A percentile compares a stretch with the other conserved stretches of the same genome.
phyloP scores from a whole-genome alignment of 2,113 vertebrate species.

The Odontesthes bonariensis region DNA sequence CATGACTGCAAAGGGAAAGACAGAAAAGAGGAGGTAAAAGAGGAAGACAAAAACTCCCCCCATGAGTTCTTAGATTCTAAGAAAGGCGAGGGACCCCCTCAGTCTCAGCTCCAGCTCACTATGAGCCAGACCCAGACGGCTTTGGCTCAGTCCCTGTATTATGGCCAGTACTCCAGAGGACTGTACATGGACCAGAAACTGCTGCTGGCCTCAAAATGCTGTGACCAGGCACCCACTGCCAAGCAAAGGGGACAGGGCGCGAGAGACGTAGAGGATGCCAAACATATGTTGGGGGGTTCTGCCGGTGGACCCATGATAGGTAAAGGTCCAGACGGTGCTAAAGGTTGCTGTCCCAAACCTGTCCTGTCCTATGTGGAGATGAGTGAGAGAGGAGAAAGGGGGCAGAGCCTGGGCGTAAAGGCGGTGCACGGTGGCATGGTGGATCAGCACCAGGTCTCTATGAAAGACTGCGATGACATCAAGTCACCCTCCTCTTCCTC shows the following conservation, averaged over 20 bases:
- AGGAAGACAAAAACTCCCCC: constrained; percentile 89
- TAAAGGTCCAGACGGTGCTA: constrained; percentile 89
- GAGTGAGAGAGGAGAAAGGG: constrained; percentile 85
- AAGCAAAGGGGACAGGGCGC: constrained; percentile 90
- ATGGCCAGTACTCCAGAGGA: constrained; percentile 97
- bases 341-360: constrained; percentile 89
- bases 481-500: constrained; percentile 84
- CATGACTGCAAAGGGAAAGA: constrained; percentile 86
- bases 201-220: constrained; percentile 91
- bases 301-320: constrained; percentile 82
- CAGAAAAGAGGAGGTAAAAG: constrained; percentile 90
- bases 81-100: constrained; percentile 87
- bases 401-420: constrained; percentile 87
- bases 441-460: constrained; percentile 91
- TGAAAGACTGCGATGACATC: constrained; percentile 97
- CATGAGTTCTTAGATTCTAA: constrained; percentile 87
- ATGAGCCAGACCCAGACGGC: constrained; percentile 97
- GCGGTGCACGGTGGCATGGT: constrained; percentile 85
- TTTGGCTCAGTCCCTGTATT: constrained; percentile 97
- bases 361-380: constrained; percentile 91
- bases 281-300: constrained; percentile 82
- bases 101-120: constrained; percentile 94
- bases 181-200: constrained; percentile 97
- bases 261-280: constrained; percentile 89
- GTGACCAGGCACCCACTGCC: constrained; percentile 88